phyloP scores from a whole-genome alignment of 1,140 invertebrate genomes.

The Lepidurus apus region DNA sequence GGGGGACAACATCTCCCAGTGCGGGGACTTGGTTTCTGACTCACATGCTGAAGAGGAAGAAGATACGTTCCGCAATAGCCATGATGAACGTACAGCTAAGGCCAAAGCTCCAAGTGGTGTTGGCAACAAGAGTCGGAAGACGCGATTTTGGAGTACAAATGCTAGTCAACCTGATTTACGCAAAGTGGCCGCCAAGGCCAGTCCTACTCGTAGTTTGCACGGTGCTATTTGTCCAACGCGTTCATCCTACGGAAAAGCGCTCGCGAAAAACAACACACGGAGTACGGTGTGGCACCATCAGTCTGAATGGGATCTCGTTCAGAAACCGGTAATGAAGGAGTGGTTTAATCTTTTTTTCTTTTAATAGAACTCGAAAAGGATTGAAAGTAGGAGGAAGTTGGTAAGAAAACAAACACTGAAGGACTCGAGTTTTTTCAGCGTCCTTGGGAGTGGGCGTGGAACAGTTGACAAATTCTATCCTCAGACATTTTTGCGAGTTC shows the following conservation, averaged over 20 bases:
- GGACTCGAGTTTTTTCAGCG: no score
- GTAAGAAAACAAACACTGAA: no score
- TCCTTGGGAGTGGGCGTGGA: no score
- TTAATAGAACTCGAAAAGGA: not conserved
- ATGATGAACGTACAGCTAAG: not conserved
- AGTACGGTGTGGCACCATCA: not conserved
- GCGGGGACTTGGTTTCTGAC: not conserved
- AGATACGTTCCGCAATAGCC: not conserved
- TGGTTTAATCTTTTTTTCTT: not conserved
- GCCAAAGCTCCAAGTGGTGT: not conserved
- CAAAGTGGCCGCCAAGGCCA: not conserved
- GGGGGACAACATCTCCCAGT: not conserved
- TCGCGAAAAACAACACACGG: not conserved
- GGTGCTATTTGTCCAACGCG: not conserved
- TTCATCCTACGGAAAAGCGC: not conserved
- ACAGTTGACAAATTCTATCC: no score
- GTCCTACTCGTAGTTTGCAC: not conserved
- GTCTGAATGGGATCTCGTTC: not conserved
- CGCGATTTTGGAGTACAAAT: conserved; percentile 9
- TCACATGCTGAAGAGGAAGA: not conserved
- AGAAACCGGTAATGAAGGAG: not conserved
- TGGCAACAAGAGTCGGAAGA: not conserved
- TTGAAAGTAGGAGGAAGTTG: no score
- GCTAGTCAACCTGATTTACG: conserved; percentile 18
- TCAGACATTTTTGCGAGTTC: no score